Evolutionary conservation across 2,888 invertebrate genomes (phyloP).

Genomic region (Buathra laborator): DNA sequence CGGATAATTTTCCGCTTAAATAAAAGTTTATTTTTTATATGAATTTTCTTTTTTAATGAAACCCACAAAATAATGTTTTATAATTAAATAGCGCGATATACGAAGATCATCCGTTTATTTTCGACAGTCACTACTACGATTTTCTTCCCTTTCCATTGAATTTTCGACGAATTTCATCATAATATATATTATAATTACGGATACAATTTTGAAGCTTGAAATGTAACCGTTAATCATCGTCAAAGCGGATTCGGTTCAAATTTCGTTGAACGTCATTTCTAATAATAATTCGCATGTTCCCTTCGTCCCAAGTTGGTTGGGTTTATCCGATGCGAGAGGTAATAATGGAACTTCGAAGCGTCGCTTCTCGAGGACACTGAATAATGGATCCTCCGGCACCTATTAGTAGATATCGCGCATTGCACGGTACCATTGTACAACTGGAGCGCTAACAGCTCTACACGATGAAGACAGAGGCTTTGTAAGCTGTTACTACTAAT

Average conservation of each 20-base stretch:
- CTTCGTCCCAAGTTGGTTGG: constrained; percentile 33
- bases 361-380: constrained; percentile 58
- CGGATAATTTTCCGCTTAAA: too few species aligned
- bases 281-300: constrained; percentile 47
- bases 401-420: constrained; percentile 60
- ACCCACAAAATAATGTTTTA: too few species aligned
- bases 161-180: background rate
- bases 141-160: too few species aligned
- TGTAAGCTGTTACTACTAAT: constrained; percentile 37
- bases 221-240: background rate
- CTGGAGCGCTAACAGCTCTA: constrained; percentile 19
- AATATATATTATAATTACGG: background rate
- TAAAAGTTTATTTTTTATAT: too few species aligned
- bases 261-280: constrained; percentile 39
- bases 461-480: background rate
- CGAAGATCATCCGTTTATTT: too few species aligned
- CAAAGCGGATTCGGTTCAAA: constrained; percentile 17
- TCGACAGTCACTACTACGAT: too few species aligned
- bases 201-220: background rate
- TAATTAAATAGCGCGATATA: too few species aligned
- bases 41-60: too few species aligned
- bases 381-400: constrained; percentile 62
- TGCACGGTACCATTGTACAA: constrained; percentile 46
- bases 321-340: constrained; percentile 43
- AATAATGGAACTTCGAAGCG: constrained; percentile 52